Base-by-base conservation (phyloP, 1,140 invertebrate genomes). In the Hormaphis cornu region DNA sequence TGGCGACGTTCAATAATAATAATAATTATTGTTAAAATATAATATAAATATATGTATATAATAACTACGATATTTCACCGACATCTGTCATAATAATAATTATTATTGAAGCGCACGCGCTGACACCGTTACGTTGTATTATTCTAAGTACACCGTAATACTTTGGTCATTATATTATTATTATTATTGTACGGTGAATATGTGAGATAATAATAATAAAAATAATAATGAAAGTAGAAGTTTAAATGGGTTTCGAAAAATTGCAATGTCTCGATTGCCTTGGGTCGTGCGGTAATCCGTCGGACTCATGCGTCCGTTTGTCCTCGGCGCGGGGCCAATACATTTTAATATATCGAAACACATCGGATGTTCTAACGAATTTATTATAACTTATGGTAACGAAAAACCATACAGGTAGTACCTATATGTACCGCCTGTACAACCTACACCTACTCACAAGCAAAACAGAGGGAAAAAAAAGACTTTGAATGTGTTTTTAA, bases 151-250 rank as follows among this genome's bases (percentile, higher is more conserved):
- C 7, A 8, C 16, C 20, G 3, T 26, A 59, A 40, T 37, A 8
- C 14, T 24, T 22, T 35, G 22, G 33, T 24, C 20, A 58, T 58
- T 8, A 37, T 37, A 8, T 37, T 37, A 37, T 37, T 20, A 61
- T 61, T 30, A 53, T 53, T 50, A 50, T 50, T 40, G 26, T 40
- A 24, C 18, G 42, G n/a, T 26, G 24, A 16, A 35, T 18, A 61
- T 61, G 58, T 46, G 40, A n/a, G n/a, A n/a, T n/a, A n/a, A n/a
- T n/a, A n/a, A n/a, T n/a, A n/a, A n/a, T n/a, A n/a, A n/a, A n/a
- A n/a, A 61, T 61, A 30, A 46, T 44, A 61, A 42, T 59, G 59
- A 63, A 63, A 63, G 59, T 63, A 63, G 12, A 7, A 30, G 44
- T 28, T 63, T 22, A 48, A 63, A 22, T 48, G 37, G 44, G 59